Evolutionary conservation across 1,140 invertebrate species (phyloP), one percentile per base, ranked within the genome.

Genomic region (Pararge aegeria): DNA sequence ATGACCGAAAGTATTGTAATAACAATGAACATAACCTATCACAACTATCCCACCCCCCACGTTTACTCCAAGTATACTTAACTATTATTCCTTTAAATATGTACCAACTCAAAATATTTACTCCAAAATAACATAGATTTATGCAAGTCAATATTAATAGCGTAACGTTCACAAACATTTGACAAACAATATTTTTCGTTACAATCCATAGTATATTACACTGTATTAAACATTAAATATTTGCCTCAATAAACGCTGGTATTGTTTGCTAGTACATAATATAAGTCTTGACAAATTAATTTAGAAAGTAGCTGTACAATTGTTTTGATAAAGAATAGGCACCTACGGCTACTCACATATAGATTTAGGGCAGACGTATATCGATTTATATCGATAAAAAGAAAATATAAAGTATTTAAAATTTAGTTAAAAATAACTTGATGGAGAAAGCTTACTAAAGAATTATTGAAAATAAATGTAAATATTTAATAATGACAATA

Each of bases 261-360:
- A 64, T 64, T 86, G 75, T 86, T 83, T 82, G 66, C 76, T 68
- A 51, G 65, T 68, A 81, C 70, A 84, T 82, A 83, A 78, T 80
- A 70, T 84, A 81, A 86, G 73, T 66, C 73, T 80, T 65, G 50
- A 68, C 73, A 80, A 80, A 83, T 86, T 86, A 72, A 82, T 83
- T 82, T 82, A 75, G 66, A 75, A 75, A 66, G 64, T 54, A 38
- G 16, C 21, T 44, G n/a, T n/a, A 42, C 57, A 56, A 65, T 53
- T 61, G 40, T 19, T 52, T 44, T 16, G 24, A 24, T 58, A 46
- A 58, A 58, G 34, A 50, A 27, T 40, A 38, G 2, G n/a, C n/a
- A 24, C 24, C 2, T 24, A 24, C 24, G 24, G 7, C 7, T 24
- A 24, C 24, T 5, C 15, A 34, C 30, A 10, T 46, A 46, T 19